These are phyloP conservation scores for Datnioides undecimradiatus DNA, from an alignment of 2,113 vertebrate genomes.

Conservation along the genomic window DNA sequence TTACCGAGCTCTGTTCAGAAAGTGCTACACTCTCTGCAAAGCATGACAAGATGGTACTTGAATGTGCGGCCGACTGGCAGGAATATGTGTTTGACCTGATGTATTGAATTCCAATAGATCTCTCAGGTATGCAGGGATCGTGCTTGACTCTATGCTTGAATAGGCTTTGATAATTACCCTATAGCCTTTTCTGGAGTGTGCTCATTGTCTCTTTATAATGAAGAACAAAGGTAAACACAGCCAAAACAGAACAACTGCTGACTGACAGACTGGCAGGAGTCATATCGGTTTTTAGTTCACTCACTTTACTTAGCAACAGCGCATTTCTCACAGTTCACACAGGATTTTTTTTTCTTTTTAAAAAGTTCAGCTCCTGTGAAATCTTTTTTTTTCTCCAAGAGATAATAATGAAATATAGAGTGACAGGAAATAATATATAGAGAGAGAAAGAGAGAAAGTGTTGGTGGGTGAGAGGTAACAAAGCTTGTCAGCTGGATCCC, in stretches of 20 bases:
- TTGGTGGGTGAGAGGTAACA: conserved; percentile 31
- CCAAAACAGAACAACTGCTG: conserved; percentile 17
- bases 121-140: conserved; percentile 43
- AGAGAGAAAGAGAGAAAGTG: conserved; percentile 33
- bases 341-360: background rate
- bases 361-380: conserved; percentile 36
- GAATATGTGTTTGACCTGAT: conserved; percentile 50
- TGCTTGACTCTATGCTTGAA: conserved; percentile 50
- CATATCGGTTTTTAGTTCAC: conserved; percentile 29
- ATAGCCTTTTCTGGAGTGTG: conserved; percentile 47
- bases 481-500: conserved; percentile 56
- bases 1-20: conserved; percentile 8
- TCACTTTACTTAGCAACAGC: conserved; percentile 32
- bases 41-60: conserved; percentile 32
- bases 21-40: conserved; percentile 5
- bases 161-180: conserved; percentile 71
- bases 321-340: conserved; percentile 27
- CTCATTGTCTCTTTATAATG: conserved; percentile 64
- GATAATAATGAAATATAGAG: conserved; percentile 58
- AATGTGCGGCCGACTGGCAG: conserved; percentile 21
- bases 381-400: conserved; percentile 9
- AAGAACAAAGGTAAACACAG: conserved; percentile 65
- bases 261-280: conserved; percentile 39
- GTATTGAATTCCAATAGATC: conserved; percentile 62
- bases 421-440: conserved; percentile 39